Evolutionary conservation across 2,113 vertebrate genomes (phyloP).

Genomic region (Mormyrus iriodes): DNA sequence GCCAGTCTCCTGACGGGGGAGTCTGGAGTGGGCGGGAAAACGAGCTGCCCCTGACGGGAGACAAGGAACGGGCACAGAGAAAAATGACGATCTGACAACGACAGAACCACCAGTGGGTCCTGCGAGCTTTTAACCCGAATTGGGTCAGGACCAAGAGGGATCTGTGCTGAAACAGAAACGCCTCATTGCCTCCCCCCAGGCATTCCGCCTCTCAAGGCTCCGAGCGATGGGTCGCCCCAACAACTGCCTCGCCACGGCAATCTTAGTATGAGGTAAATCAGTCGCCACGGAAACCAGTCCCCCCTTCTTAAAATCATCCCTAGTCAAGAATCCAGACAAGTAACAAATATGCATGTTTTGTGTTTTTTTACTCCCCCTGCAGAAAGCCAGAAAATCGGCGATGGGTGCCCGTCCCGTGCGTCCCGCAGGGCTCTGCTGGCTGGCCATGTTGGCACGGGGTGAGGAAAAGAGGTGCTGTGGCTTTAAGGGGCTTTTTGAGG

Average conservation of each 20-base stretch:
- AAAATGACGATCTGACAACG: not conserved
- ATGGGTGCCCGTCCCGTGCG: not conserved
- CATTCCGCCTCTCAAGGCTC: not conserved
- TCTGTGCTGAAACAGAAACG: not conserved
- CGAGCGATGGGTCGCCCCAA: constrained; percentile 14
- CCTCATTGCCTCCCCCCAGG: not conserved
- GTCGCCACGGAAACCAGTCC: constrained; percentile 29
- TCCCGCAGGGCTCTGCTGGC: not conserved
- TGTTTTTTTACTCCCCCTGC: not conserved
- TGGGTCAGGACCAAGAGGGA: constrained; percentile 36
- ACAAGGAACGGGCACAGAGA: not conserved
- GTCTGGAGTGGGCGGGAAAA: not conserved
- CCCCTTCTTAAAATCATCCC: constrained; percentile 31
- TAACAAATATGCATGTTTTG: constrained; percentile 31
- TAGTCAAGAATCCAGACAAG: constrained; percentile 33
- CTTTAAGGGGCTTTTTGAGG: constrained; percentile 81
- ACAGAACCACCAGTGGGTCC: constrained; percentile 17
- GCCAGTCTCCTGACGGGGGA: not conserved
- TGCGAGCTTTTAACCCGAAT: constrained; percentile 39
- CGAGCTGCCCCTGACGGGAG: not conserved
- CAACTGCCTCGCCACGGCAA: constrained; percentile 21
- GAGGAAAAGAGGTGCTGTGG: constrained; percentile 72
- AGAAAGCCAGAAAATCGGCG: constrained; percentile 43
- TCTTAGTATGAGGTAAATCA: constrained; percentile 22
- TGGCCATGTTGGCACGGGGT: constrained; percentile 16